Evolutionary conservation across 2,888 invertebrate genomes (phyloP).

Genomic region (Polymixis lichenea): DNA sequence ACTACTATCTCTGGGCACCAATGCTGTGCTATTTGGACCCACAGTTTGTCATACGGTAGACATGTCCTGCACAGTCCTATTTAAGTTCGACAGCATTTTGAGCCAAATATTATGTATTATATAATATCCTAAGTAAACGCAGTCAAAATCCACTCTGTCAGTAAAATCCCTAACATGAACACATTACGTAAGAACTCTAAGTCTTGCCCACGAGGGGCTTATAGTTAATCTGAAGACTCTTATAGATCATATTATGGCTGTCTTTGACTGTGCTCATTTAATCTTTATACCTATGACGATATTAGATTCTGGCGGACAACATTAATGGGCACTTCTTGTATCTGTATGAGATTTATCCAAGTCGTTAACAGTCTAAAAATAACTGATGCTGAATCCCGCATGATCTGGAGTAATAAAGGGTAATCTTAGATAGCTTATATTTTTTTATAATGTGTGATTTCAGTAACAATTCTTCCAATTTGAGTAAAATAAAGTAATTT

Average conservation of each 20-base stretch:
- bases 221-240: conserved; percentile 70
- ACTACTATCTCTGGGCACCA: no score
- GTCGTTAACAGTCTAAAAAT: conserved; percentile 9
- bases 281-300: conserved; percentile 63
- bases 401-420: not conserved
- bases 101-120: no score
- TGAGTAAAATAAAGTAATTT: not conserved
- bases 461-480: not conserved
- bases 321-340: conserved; percentile 19
- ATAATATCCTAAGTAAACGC: conserved; percentile 7
- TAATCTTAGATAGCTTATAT: not conserved
- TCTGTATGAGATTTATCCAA: conserved; percentile 13
- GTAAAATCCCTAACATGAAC: conserved; percentile 23
- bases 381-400: not conserved
- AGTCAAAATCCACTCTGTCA: conserved; percentile 4
- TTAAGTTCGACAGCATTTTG: no score
- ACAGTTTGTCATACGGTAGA: no score
- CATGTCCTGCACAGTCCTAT: no score
- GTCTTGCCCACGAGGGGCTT: conserved; percentile 59
- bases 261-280: conserved; percentile 67
- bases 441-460: not conserved
- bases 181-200: conserved; percentile 67
- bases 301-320: conserved; percentile 57
- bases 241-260: conserved; percentile 70
- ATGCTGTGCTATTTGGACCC: no score